These are phyloP conservation scores for Peucedramus taeniatus DNA, from an alignment of 2,113 vertebrate genomes.

Conservation along the genomic window DNA sequence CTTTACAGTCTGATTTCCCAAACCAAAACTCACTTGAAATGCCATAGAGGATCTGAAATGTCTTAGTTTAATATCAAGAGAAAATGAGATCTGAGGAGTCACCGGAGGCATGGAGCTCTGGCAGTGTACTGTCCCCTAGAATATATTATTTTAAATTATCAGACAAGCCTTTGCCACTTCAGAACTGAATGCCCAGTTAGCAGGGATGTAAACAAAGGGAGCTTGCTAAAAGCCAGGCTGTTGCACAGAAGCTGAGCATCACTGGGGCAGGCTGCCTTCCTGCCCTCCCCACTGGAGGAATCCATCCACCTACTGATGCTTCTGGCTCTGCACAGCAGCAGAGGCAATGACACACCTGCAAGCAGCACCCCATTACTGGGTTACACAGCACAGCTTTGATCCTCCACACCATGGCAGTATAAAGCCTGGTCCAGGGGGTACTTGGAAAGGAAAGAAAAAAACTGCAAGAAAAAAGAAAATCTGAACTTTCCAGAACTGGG, in stretches of 20 bases:
- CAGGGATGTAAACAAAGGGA: not conserved
- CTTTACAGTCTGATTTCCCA: constrained; percentile 11
- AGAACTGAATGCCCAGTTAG: not conserved
- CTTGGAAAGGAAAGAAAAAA: not conserved
- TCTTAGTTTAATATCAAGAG: constrained; percentile 18
- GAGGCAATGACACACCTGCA: not conserved
- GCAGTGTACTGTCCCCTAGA: not conserved
- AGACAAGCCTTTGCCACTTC: not conserved
- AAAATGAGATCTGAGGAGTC: constrained; percentile 18
- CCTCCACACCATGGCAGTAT: not conserved
- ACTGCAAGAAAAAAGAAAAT: not conserved
- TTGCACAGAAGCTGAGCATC: not conserved
- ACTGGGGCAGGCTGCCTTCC: not conserved
- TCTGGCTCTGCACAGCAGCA: accelerated
- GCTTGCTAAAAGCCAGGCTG: not conserved
- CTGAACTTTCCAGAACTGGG: not conserved
- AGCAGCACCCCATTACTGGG: not conserved
- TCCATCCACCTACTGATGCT: not conserved
- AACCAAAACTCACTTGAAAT: constrained; percentile 23
- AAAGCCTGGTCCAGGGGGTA: not conserved
- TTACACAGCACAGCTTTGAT: not conserved
- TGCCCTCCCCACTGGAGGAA: not conserved
- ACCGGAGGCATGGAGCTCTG: not conserved
- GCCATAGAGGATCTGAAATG: not conserved
- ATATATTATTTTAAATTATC: not conserved